phyloP scores from a whole-genome alignment of 1,140 invertebrate species.

The Riptortus pedestris region DNA sequence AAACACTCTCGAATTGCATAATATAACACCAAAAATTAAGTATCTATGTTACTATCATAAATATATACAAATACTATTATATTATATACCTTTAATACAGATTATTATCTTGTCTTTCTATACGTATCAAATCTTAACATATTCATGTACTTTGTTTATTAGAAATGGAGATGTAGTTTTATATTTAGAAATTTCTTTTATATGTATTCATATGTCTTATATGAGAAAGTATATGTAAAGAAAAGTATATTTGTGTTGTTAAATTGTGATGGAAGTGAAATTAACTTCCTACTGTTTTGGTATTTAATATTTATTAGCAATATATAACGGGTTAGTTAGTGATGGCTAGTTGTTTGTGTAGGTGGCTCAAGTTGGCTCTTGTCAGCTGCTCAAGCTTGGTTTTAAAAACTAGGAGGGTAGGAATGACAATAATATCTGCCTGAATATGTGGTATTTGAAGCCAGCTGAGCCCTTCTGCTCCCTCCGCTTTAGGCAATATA shows the following conservation, averaged over 20 bases:
- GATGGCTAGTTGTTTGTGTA: conserved; percentile 4
- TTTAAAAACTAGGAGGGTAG: conserved; percentile 5
- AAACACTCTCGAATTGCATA: conserved; percentile 17
- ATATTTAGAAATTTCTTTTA: conserved; percentile 10
- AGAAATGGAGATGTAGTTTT: conserved; percentile 12
- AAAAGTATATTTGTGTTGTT: neutral
- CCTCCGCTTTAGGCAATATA: conserved; percentile 16
- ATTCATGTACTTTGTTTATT: conserved; percentile 14
- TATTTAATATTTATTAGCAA: conserved; percentile 18
- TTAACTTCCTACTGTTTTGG: conserved; percentile 11
- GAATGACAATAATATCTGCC: conserved; percentile 3
- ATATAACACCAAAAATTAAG: conserved; percentile 12
- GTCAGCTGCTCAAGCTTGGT: neutral
- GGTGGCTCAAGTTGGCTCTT: neutral
- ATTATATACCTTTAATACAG: conserved; percentile 13
- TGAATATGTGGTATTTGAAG: neutral
- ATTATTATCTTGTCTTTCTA: conserved; percentile 18
- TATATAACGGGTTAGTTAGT: conserved; percentile 18
- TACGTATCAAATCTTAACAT: conserved; percentile 17
- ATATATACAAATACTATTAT: conserved; percentile 11
- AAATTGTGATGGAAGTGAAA: neutral
- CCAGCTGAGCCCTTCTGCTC: neutral
- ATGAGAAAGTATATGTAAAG: conserved; percentile 11
- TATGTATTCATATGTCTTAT: neutral
- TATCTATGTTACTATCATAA: conserved; percentile 9